phyloP scores from a whole-genome alignment of 2,888 invertebrate genomes.

The Homarus gammarus region DNA sequence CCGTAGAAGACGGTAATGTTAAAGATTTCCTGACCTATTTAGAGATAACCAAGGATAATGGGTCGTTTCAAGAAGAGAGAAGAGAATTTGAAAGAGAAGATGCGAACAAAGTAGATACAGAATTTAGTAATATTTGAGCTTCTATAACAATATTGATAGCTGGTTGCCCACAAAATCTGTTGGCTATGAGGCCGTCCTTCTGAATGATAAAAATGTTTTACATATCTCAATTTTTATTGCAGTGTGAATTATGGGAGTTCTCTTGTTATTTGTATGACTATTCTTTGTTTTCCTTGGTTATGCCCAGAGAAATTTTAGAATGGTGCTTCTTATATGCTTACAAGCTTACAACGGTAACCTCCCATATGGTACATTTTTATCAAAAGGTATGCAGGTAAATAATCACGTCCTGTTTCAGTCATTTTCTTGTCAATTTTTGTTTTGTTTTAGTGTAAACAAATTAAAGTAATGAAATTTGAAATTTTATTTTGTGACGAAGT shows the following conservation, averaged over 20 bases:
- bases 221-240: background rate
- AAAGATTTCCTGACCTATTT: background rate
- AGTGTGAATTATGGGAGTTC: slow-evolving; percentile 10
- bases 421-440: too few relatives aligned
- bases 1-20: slow-evolving; percentile 10
- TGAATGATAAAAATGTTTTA: slow-evolving; percentile 16
- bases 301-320: slow-evolving; percentile 13
- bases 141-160: background rate
- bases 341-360: background rate
- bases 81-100: slow-evolving; percentile 16
- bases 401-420: background rate
- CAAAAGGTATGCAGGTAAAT: background rate
- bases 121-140: slow-evolving; percentile 27
- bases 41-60: background rate
- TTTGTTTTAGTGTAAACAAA: too few relatives aligned
- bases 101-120: slow-evolving; percentile 23
- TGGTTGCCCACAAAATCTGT: slow-evolving; percentile 27
- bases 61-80: slow-evolving; percentile 11
- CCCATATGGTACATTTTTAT: slow-evolving; percentile 17
- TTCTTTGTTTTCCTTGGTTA: background rate
- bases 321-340: slow-evolving; percentile 39
- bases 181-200: slow-evolving; percentile 48
- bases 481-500: too few relatives aligned
- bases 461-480: too few relatives aligned
- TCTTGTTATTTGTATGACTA: background rate